These are phyloP conservation scores for Hormaphis cornu DNA, from an alignment of 1,140 invertebrate species.

Conservation along the genomic window DNA sequence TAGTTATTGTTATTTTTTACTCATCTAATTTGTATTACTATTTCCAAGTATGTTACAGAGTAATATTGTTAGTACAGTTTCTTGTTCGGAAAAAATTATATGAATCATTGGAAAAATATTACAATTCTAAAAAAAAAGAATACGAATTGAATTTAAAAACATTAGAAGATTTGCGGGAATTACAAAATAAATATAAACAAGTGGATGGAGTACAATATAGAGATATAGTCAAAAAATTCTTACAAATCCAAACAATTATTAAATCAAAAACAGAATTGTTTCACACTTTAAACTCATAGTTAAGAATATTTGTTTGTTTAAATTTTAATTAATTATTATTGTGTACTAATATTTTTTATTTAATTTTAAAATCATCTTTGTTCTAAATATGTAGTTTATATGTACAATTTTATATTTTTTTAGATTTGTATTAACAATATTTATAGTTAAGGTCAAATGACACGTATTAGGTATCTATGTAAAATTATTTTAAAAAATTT, in stretches of 20 bases:
- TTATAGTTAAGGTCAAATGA: too few relatives aligned
- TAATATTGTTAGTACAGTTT: neutral
- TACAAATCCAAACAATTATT: conserved; percentile 5
- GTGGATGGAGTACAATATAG: conserved; percentile 13
- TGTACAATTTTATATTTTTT: too few relatives aligned
- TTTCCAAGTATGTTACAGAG: neutral
- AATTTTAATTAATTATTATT: too few relatives aligned
- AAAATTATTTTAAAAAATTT: too few relatives aligned
- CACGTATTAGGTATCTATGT: too few relatives aligned
- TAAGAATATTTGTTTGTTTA: too few relatives aligned
- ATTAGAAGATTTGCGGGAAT: neutral
- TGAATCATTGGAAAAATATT: neutral
- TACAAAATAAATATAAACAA: conserved; percentile 10
- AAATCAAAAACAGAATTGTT: conserved; percentile 21
- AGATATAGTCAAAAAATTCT: conserved; percentile 1
- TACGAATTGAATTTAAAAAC: neutral
- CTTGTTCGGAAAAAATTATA: neutral
- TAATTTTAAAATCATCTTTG: too few relatives aligned
- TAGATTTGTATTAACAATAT: too few relatives aligned
- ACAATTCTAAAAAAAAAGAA: neutral
- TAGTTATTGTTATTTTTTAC: neutral
- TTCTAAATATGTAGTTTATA: too few relatives aligned
- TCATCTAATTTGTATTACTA: neutral
- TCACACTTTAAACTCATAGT: too few relatives aligned
- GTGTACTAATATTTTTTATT: too few relatives aligned